A percentile compares a stretch with the other conserved stretches of the same genome.
Evolutionary conservation across 2,797 vertebrate genomes (phyloP).

Genomic region (Sebastes cheni): DNA sequence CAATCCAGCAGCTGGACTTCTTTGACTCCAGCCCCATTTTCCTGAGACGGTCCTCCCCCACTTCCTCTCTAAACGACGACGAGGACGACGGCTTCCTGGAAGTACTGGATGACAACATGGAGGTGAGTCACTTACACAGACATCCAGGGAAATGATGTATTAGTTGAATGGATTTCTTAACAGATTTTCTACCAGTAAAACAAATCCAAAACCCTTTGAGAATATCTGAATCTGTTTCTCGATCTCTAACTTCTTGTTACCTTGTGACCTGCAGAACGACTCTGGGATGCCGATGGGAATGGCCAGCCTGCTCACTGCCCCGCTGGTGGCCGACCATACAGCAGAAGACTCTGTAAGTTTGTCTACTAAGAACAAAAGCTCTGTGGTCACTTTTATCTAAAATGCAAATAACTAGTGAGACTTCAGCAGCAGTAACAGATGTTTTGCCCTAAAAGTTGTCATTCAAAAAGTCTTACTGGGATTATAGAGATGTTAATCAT

Average conservation of each 20-base stretch:
- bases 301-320: slow-evolving; percentile 87
- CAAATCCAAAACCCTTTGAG: neutral
- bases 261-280: slow-evolving; percentile 69
- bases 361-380: neutral
- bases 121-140: slow-evolving; percentile 50
- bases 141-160: neutral
- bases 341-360: slow-evolving; percentile 76
- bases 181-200: neutral
- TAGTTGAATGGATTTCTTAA: neutral
- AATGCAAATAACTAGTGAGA: neutral
- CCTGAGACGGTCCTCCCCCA: slow-evolving; percentile 77
- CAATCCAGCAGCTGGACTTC: slow-evolving; percentile 54
- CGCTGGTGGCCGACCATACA: slow-evolving; percentile 74
- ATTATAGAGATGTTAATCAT: neutral
- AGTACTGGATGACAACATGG: slow-evolving; percentile 84
- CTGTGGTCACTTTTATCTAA: neutral
- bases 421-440: neutral
- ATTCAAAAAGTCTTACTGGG: neutral
- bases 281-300: slow-evolving; percentile 80
- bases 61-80: slow-evolving; percentile 74
- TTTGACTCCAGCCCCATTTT: slow-evolving; percentile 79
- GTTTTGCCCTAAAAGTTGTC: too few relatives aligned
- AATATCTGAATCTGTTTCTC: neutral
- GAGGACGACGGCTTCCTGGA: slow-evolving; percentile 92
- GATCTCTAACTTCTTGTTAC: neutral